Percentiles rank a stretch among this genome's conserved stretches.
phyloP scores from a whole-genome alignment of 2,797 vertebrate species.

The Microctenopoma stevenorrisi region DNA sequence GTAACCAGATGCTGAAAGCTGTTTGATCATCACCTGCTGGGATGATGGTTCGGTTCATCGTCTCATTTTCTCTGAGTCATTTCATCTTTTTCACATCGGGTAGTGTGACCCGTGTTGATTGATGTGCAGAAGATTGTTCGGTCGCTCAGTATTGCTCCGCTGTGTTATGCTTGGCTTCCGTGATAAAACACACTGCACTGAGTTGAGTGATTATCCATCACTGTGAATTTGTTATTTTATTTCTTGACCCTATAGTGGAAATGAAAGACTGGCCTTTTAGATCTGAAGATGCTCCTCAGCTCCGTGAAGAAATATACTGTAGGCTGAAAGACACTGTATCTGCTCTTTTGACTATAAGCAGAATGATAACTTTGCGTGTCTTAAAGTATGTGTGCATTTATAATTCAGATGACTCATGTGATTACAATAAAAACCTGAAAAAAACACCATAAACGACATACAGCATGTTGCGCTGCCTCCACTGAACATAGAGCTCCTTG shows the following conservation, averaged over 20 bases:
- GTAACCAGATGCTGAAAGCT: conserved; percentile 15
- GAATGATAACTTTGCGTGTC: conserved; percentile 3
- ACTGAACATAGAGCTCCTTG: conserved; percentile 40
- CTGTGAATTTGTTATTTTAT: conserved; percentile 15
- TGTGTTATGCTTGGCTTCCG: conserved; percentile 9
- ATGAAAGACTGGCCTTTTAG: conserved; percentile 14
- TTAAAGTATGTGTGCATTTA: neutral
- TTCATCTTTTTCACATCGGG: conserved; percentile 11
- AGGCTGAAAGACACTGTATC: neutral
- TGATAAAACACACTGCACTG: conserved; percentile 13
- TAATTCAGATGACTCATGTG: conserved; percentile 14
- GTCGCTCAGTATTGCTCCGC: neutral
- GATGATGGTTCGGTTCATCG: conserved; percentile 40
- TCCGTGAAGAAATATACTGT: neutral
- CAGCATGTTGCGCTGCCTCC: conserved; percentile 8
- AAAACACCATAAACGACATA: conserved; percentile 9
- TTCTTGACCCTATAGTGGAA: conserved; percentile 4
- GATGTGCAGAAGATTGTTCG: conserved; percentile 38
- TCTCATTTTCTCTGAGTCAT: conserved; percentile 22
- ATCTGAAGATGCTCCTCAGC: conserved; percentile 6
- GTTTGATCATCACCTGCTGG: conserved; percentile 28
- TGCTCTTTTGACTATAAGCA: conserved; percentile 11
- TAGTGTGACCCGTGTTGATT: conserved; percentile 34
- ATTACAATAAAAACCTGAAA: neutral
- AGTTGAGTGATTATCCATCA: conserved; percentile 12